Base-by-base conservation (phyloP, 1,140 invertebrate genomes). In the Trinorchestia longiramus region DNA sequence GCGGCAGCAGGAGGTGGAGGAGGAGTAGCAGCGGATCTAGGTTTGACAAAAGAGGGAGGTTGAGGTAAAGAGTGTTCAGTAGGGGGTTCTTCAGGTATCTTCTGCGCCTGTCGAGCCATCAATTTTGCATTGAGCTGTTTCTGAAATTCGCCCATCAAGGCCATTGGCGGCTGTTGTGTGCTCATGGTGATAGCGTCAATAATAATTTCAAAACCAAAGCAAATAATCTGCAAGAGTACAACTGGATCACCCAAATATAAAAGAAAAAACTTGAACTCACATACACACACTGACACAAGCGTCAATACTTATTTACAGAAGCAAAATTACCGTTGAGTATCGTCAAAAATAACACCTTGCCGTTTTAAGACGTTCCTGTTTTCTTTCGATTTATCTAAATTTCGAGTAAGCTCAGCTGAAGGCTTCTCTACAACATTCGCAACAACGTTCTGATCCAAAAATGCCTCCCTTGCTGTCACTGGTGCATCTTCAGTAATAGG, bases 401-500 rank as follows among this genome's bases (percentile, higher is more conserved):
- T 77, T 3, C 62, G 62, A 3, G 62, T 77, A 36, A 77, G 62
- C 36, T 77, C 62, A 77, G 62, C 62, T 15, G 62, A 77, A 77
- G 62, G 62, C 36, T 36, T 28, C 62, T 77, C 62, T 77, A 28
- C 62, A 77, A 36, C 62, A 77, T 11, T 77, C 28, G 62, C 28
- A 77, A 53, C 47, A 53, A 36, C 62, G 62, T 77, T 23, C 11
- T 36, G 62, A 23, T 77, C 62, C 8, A 28, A 77, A 36, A 36
- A 36, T 77, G 62, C 62, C 62, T 77, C 62, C 62, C 62, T 77
- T 77, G 36, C 62, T 77, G 62, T 77, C 8, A 91, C 88, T 43
- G 88, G 88, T 91, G 47, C 96, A 57, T 96, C 96, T 96, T 96
- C 96, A 23, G 95, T 28, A 91, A 88, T 94, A 62, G 53, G 95